A percentile compares a stretch with the other conserved stretches of the same genome.
These are phyloP conservation scores for Scleropages formosus DNA, from an alignment of 2,797 vertebrate genomes.

Conservation along the genomic window DNA sequence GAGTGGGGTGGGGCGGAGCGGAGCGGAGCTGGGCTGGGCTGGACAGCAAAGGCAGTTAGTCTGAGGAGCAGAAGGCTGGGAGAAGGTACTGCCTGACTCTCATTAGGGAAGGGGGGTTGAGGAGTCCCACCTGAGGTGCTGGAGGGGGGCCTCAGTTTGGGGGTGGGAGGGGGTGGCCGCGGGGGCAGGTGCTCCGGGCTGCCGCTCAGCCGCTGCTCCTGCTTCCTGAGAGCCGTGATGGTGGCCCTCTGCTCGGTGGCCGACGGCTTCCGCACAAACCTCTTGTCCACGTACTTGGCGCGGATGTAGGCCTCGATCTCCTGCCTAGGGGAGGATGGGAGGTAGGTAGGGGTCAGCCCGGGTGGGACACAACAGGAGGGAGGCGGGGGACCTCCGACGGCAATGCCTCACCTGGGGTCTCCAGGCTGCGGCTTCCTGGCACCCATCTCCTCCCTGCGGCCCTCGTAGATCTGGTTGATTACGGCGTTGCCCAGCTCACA, in stretches of 20 bases:
- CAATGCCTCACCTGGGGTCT: slow-evolving; percentile 79
- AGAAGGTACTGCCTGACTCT: background rate
- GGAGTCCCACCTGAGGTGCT: slow-evolving; percentile 57
- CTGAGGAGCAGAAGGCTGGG: background rate
- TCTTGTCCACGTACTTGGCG: slow-evolving; percentile 92
- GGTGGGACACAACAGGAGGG: too few species aligned
- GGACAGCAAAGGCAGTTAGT: slow-evolving; percentile 12
- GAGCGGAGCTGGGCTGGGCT: background rate
- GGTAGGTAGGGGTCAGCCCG: background rate
- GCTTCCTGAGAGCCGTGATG: slow-evolving; percentile 60
- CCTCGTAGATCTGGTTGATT: slow-evolving; percentile 95
- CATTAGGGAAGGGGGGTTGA: background rate
- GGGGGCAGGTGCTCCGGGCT: slow-evolving; percentile 57
- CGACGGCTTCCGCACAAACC: slow-evolving; percentile 79
- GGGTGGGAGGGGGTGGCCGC: slow-evolving; percentile 43
- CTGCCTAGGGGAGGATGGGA: slow-evolving; percentile 68
- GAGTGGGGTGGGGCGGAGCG: background rate
- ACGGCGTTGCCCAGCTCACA: slow-evolving; percentile 92
- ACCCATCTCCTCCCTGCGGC: slow-evolving; percentile 80
- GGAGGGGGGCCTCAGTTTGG: slow-evolving; percentile 47
- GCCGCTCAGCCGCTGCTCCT: slow-evolving; percentile 62
- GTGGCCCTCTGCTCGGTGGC: slow-evolving; percentile 46
- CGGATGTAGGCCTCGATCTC: slow-evolving; percentile 98
- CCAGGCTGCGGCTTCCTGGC: slow-evolving; percentile 86
- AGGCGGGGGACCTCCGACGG: background rate